Conservation (phyloP, 1,140 invertebrate species). For the Cardiocondyla obscurior region DNA sequence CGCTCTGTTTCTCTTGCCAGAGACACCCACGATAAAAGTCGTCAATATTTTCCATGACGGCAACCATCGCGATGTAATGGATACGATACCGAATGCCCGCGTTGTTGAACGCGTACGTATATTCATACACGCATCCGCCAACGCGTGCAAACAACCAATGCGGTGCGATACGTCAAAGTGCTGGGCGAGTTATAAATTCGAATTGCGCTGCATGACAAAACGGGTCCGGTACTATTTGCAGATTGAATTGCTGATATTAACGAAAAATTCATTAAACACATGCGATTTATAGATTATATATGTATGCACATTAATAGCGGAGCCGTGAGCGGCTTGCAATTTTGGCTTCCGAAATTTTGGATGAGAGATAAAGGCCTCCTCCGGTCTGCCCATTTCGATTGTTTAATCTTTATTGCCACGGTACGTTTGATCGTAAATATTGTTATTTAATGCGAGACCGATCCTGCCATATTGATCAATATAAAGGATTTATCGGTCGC, state of each 20-base stretch:
- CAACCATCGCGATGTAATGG: constrained; percentile 41
- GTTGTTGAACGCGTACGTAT: constrained; percentile 12
- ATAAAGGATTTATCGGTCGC: constrained; percentile 64
- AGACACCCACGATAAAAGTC: constrained; percentile 26
- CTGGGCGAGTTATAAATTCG: constrained; percentile 69
- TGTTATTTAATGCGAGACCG: constrained; percentile 66
- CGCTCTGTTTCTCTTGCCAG: background rate
- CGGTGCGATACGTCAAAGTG: constrained; percentile 71
- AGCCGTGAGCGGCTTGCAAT: constrained; percentile 5
- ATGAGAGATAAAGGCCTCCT: constrained; percentile 63
- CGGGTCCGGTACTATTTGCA: constrained; percentile 60
- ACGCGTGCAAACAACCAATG: constrained; percentile 65
- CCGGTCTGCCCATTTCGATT: constrained; percentile 62
- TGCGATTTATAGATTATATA: constrained; percentile 72
- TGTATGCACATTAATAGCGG: constrained; percentile 57
- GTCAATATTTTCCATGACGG: constrained; percentile 50
- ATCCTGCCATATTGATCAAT: constrained; percentile 61
- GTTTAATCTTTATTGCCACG: constrained; percentile 71
- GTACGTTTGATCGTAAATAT: constrained; percentile 69
- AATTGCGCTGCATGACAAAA: constrained; percentile 63
- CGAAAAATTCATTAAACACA: constrained; percentile 74
- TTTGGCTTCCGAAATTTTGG: constrained; percentile 60
- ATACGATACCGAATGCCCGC: constrained; percentile 31
- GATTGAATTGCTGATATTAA: constrained; percentile 74
- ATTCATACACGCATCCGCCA: constrained; percentile 40